phyloP scores from a whole-genome alignment of 1,140 invertebrate genomes.

The Thaumatotibia leucotreta region DNA sequence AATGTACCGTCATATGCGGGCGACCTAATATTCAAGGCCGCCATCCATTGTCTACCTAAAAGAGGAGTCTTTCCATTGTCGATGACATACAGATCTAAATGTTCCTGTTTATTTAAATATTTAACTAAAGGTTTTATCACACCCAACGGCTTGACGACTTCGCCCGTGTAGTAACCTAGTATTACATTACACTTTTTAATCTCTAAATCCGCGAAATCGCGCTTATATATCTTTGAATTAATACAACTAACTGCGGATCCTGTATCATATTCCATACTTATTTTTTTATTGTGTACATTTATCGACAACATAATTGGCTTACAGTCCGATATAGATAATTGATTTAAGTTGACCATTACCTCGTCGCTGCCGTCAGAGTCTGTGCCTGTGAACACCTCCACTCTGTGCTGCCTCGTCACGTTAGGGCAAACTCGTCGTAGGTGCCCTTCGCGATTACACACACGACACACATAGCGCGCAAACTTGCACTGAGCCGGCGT shows the following conservation, averaged over 20 bases:
- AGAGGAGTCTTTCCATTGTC: too few relatives aligned
- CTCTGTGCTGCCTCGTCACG: neutral
- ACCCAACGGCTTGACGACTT: neutral
- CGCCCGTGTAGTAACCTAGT: constrained; percentile 10
- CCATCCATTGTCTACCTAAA: neutral
- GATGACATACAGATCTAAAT: too few relatives aligned
- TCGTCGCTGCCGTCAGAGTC: constrained; percentile 1
- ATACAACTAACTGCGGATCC: neutral
- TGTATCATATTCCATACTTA: constrained; percentile 7
- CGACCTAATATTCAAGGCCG: neutral
- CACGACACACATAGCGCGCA: neutral
- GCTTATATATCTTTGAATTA: neutral
- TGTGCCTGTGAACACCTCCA: neutral
- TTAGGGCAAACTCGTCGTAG: constrained; percentile 3
- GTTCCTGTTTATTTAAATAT: too few relatives aligned
- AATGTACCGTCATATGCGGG: neutral
- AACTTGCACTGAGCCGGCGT: neutral
- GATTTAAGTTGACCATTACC: constrained; percentile 14
- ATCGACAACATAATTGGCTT: constrained; percentile 2
- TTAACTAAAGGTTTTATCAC: too few relatives aligned
- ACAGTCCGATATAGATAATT: neutral
- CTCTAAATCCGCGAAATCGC: neutral
- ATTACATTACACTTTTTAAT: neutral
- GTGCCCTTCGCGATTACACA: neutral
- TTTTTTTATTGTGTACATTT: neutral